These are phyloP conservation scores for Sarcophaga rosellei DNA, from an alignment of 2,888 invertebrate genomes.

Conservation along the genomic window DNA sequence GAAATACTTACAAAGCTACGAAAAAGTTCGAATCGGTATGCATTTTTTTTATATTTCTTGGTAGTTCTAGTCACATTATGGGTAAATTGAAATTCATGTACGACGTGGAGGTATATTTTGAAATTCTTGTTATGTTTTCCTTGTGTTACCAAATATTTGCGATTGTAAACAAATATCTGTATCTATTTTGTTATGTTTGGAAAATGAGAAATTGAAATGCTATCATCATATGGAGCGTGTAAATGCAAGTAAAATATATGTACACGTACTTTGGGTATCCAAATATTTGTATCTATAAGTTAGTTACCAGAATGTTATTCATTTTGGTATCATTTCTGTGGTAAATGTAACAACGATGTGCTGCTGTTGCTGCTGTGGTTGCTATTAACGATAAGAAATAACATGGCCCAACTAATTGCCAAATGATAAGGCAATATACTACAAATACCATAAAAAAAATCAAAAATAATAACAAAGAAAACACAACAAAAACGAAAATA, in stretches of 20 bases:
- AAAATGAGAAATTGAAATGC: too few relatives aligned
- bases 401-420: constrained; percentile 66
- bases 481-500: constrained; percentile 13
- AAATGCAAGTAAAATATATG: not conserved
- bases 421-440: constrained; percentile 47
- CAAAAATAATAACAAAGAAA: not conserved
- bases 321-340: not conserved
- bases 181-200: too few relatives aligned
- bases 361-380: constrained; percentile 67
- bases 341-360: constrained; percentile 55
- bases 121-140: constrained; percentile 17
- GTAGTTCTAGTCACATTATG: not conserved
- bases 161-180: not conserved
- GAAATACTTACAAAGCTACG: not conserved
- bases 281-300: not conserved
- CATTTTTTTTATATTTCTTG: not conserved
- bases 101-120: not conserved
- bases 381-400: constrained; percentile 60
- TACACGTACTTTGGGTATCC: not conserved
- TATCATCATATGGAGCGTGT: not conserved
- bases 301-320: constrained; percentile 3
- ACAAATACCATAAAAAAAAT: not conserved
- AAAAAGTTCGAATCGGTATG: not conserved
- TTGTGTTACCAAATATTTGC: constrained; percentile 57
- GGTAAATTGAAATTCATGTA: constrained; percentile 12